These are phyloP conservation scores for Andricus curvator DNA, from an alignment of 2,888 invertebrate species.

Conservation along the genomic window DNA sequence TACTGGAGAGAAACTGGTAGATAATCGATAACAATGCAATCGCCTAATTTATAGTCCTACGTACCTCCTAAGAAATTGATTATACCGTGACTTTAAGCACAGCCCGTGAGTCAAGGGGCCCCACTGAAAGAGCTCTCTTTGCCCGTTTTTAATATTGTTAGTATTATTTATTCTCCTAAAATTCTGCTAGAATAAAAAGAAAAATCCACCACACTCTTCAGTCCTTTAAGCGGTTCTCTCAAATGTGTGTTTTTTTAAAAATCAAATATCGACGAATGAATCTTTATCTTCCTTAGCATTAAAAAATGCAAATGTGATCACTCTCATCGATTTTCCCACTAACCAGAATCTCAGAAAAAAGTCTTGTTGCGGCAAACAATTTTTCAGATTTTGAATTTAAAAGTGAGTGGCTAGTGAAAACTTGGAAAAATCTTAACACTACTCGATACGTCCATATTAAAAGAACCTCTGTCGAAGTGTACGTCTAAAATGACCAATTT, in stretches of 20 bases:
- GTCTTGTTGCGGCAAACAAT: not conserved
- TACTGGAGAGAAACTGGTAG: slow-evolving; percentile 66
- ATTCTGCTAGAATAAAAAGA: slow-evolving; percentile 34
- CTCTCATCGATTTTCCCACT: not conserved
- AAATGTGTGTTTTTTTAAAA: not conserved
- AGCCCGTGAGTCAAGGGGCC: slow-evolving; percentile 69
- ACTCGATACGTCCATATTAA: no score
- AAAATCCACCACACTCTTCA: slow-evolving; percentile 17
- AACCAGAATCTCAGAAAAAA: not conserved
- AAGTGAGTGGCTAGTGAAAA: not conserved
- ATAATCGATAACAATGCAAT: slow-evolving; percentile 68
- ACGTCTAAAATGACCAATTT: no score
- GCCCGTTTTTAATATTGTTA: slow-evolving; percentile 36
- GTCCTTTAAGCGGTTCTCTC: slow-evolving; percentile 12
- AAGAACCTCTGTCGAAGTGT: no score
- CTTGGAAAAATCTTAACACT: not conserved
- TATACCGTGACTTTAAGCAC: slow-evolving; percentile 71
- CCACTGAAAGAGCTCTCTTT: slow-evolving; percentile 52
- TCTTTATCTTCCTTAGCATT: not conserved
- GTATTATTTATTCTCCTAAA: slow-evolving; percentile 14
- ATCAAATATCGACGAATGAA: not conserved
- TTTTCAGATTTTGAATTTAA: not conserved
- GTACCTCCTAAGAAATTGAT: slow-evolving; percentile 66
- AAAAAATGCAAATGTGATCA: not conserved
- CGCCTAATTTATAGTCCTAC: slow-evolving; percentile 53